Conservation (phyloP, 2,797 vertebrate genomes). For the Aeoliscus strigatus region DNA sequence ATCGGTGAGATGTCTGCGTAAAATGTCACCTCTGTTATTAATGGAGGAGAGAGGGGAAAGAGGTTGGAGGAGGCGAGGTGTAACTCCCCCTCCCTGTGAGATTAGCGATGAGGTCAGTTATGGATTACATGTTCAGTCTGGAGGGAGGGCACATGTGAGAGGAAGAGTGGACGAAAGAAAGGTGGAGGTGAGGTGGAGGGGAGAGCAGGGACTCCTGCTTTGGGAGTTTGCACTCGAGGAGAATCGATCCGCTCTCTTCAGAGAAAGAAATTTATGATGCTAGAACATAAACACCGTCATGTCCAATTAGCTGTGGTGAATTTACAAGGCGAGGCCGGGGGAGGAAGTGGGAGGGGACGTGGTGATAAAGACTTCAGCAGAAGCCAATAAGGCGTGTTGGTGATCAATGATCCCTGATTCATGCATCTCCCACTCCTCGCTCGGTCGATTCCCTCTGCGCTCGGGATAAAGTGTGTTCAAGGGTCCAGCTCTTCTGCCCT, state of each 20-base stretch:
- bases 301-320: conserved; percentile 73
- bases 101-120: conserved; percentile 41
- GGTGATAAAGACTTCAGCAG: conserved; percentile 68
- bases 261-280: conserved; percentile 77
- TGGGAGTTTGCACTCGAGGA: conserved; percentile 59
- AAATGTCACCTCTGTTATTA: conserved; percentile 16
- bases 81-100: conserved; percentile 21
- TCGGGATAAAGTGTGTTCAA: background rate
- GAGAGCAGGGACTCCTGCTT: conserved; percentile 45
- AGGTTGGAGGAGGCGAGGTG: conserved; percentile 3
- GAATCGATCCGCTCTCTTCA: conserved; percentile 73
- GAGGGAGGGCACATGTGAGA: conserved; percentile 17
- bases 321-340: conserved; percentile 62
- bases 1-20: conserved; percentile 21
- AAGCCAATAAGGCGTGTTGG: conserved; percentile 63
- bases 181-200: conserved; percentile 15
- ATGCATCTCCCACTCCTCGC: conserved; percentile 31
- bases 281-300: conserved; percentile 75
- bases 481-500: background rate
- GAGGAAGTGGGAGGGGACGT: conserved; percentile 58
- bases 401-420: conserved; percentile 65
- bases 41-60: conserved; percentile 7
- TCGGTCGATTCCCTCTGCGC: conserved; percentile 12
- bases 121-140: conserved; percentile 52
- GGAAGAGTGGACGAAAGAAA: conserved; percentile 18